Base-by-base conservation (phyloP, 2,888 invertebrate genomes). In the Polymixis lichenea region DNA sequence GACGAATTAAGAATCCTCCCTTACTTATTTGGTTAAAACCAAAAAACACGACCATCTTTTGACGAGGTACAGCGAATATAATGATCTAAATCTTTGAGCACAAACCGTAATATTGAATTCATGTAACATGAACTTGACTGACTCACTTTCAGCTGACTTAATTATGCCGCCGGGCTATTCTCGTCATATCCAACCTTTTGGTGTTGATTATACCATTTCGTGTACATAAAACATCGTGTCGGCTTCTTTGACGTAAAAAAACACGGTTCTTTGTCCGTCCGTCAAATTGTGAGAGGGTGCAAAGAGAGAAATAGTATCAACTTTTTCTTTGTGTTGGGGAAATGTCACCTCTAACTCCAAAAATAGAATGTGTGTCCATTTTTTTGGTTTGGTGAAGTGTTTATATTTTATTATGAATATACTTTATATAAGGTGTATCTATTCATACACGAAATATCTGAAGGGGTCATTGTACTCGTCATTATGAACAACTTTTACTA, bases 241-340 rank as follows among this genome's bases (percentile, higher is more conserved):
- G 9, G 22, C 60, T 58, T 32, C 28, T 58, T 67, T 32, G 56
- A 67, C 9, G 1, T 13, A 4, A 38, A 46, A 32, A 82, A 66
- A 55, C 19, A 51, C 38, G 46, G 19, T 11, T 32, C 25, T 67
- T 67, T 67, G 46, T 67, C 46, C 25, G n/a, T 66, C n/a, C 28
- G 15, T 55, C n/a, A 67, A 76, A 69, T 49, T 55, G 49, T 58
- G 32, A 46, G 32, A 56, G 43, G n/a, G 32, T 25, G 28, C 19
- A 28, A 32, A 58, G 61, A 58, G 69, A 69, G 55, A 76, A 82
- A 66, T 32, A n/a, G 25, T 32, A 65, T 17, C 7, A 32, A 19
- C 5, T 55, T 65, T 77, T 68, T 60, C 25, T 58, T 64, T 64
- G 49, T 56, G 7, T 7, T 5, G 19, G 4, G 13, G 22, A 58